Conservation (phyloP, 1,140 invertebrate species). For the Tetramorium parvispinum region DNA sequence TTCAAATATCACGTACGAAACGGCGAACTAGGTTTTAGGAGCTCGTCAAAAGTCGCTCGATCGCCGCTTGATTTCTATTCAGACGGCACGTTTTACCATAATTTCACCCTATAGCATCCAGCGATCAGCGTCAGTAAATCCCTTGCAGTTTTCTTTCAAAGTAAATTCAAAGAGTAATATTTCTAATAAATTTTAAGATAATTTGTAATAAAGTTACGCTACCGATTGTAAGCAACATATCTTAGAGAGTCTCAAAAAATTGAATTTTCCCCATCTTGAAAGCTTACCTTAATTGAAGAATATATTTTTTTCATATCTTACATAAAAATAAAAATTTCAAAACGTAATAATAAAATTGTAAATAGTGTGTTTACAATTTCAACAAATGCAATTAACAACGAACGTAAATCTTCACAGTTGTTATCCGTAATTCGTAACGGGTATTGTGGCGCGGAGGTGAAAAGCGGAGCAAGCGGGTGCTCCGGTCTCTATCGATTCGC, state of each 20-base stretch:
- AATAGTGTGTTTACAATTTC: background rate
- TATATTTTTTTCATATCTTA: background rate
- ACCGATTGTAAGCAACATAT: background rate
- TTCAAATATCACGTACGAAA: slow-evolving; percentile 63
- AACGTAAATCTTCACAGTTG: background rate
- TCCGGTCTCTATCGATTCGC: slow-evolving; percentile 29
- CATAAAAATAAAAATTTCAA: background rate
- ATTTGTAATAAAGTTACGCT: slow-evolving; percentile 14
- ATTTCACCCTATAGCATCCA: slow-evolving; percentile 33
- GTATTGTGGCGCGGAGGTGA: background rate
- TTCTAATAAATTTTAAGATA: slow-evolving; percentile 14
- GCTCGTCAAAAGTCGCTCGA: slow-evolving; percentile 53
- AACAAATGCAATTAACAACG: background rate
- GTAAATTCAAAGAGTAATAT: slow-evolving; percentile 10
- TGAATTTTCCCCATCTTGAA: background rate
- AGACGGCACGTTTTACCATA: slow-evolving; percentile 13
- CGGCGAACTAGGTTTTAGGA: slow-evolving; percentile 20
- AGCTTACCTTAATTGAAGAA: background rate
- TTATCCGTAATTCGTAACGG: background rate
- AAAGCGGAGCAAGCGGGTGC: background rate
- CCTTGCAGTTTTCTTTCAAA: slow-evolving; percentile 27
- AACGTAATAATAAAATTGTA: background rate
- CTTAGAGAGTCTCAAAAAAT: background rate
- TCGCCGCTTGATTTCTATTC: slow-evolving; percentile 59
- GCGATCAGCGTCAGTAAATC: background rate